phyloP scores from a whole-genome alignment of 2,113 vertebrate species.

The Coracopsis vasa region DNA sequence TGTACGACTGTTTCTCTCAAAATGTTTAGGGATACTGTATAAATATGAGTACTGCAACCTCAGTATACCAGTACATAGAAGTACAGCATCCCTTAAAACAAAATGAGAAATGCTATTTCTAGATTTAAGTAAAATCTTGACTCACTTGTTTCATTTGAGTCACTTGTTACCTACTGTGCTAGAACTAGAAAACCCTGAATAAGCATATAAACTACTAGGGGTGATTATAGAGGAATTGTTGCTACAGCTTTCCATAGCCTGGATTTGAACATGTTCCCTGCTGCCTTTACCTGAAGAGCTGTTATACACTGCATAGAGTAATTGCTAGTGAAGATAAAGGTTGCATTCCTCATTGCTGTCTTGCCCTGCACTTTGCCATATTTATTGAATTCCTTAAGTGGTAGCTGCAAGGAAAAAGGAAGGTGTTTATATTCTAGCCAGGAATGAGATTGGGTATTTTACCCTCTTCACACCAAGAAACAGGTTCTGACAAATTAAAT shows the following conservation, averaged over 20 bases:
- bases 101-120: not conserved
- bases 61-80: not conserved
- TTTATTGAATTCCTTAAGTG: not conserved
- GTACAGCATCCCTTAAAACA: not conserved
- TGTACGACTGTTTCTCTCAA: not conserved
- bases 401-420: not conserved
- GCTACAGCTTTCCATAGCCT: not conserved
- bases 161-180: not conserved
- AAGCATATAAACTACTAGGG: not conserved
- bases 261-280: not conserved
- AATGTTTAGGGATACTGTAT: not conserved
- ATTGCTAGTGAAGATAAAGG: not conserved
- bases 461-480: not conserved
- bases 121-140: not conserved
- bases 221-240: not conserved
- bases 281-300: not conserved
- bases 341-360: not conserved
- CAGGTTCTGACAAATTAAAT: slow-evolving; percentile 54
- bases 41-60: not conserved
- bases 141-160: not conserved
- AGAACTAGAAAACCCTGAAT: not conserved
- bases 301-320: rapidly evolving
- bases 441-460: not conserved
- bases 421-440: not conserved
- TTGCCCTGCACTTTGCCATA: not conserved